Conservation (phyloP, 2,888 invertebrate species). For the Desoria tigrina region DNA sequence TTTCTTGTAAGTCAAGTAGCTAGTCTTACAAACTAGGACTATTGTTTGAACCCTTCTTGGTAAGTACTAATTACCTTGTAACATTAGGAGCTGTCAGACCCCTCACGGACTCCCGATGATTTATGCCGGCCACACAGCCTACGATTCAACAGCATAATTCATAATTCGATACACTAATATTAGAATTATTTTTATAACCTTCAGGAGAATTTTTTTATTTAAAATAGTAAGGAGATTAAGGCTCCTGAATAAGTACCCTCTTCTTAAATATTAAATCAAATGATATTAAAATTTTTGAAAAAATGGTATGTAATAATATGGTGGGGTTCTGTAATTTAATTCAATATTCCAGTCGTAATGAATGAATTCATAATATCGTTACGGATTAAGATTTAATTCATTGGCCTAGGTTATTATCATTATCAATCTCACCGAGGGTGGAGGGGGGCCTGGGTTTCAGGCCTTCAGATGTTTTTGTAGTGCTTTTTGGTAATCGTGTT, state of each 20-base stretch:
- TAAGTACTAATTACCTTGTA: constrained; percentile 7
- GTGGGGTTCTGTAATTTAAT: not conserved
- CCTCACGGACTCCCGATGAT: constrained; percentile 1
- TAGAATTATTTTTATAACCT: no score
- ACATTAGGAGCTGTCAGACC: constrained; percentile 4
- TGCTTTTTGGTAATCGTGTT: no score
- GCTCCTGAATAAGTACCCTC: no score
- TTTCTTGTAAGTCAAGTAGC: no score
- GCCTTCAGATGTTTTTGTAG: no score
- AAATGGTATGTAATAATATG: no score
- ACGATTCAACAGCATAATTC: no score
- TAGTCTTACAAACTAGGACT: no score
- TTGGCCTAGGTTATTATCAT: constrained; percentile 7
- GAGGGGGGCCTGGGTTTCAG: no score
- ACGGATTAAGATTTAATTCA: constrained; percentile 4
- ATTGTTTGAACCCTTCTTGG: no score
- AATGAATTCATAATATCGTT: not conserved
- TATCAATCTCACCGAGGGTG: not conserved
- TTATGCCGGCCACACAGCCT: constrained; percentile 3
- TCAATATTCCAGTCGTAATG: not conserved
- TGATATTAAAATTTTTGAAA: no score
- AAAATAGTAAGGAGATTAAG: not conserved
- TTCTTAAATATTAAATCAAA: no score
- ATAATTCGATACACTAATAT: constrained; percentile 5
- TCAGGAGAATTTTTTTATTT: not conserved